Base-by-base conservation (phyloP, 2,797 vertebrate genomes). In the Sebastes vulpes region DNA sequence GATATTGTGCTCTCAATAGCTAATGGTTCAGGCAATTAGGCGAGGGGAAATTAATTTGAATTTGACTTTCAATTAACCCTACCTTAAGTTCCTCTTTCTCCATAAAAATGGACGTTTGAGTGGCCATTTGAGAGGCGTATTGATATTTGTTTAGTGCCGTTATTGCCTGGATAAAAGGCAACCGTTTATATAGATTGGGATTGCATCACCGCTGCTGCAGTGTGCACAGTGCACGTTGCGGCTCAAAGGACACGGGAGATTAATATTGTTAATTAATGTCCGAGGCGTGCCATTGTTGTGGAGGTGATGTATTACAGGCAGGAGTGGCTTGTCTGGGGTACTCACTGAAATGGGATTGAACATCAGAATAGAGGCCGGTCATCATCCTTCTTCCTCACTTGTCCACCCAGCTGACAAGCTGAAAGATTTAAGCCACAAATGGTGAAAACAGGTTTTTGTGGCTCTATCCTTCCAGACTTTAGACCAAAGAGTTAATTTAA, bases 41-140 rank as follows among this genome's bases (percentile, higher is more conserved):
- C 57, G 38, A 67, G 82, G 89, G 83, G 89, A 96, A 95, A 96
- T 96, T 95, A 95, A 96, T 96, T 96, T 93, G 95, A 96, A 96
- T 96, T 96, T 96, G 96, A 96, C 96, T 96, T 97, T 97, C 95
- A 96, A 97, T 97, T 96, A 97, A 97, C 96, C 96, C 95, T 95
- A 80, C 86, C 89, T 89, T 94, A 94, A 92, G 86, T 92, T 93
- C 92, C 93, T 93, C 90, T 93, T 93, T 93, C 90, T 91, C 95
- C 93, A 96, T 97, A 96, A 97, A 96, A 96, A 95, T 92, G 85
- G 89, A 81, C 70, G 59, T 93, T 92, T 90, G 94, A 95, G 94
- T 95, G 95, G 93, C 94, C 93, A 91, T 93, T 91, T 93, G 87
- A 91, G 93, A 90, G 93, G 88, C 56, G 87, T 95, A 96, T 96